Evolutionary conservation across 1,140 invertebrate species (phyloP).

Genomic region (Catajapyx aquilonaris): DNA sequence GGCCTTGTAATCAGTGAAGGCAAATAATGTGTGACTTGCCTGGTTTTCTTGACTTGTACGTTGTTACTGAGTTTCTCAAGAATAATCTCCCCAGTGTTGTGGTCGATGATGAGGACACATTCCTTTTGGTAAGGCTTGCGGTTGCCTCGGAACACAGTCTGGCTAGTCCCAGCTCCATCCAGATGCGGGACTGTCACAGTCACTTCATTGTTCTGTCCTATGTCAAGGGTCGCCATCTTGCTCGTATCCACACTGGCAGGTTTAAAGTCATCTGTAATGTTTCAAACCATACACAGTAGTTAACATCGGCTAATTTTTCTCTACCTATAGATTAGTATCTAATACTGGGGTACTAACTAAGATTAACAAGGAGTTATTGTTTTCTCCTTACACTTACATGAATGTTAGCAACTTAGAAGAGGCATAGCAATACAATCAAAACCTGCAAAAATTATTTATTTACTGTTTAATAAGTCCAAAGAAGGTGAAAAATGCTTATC

Average conservation of each 20-base stretch:
- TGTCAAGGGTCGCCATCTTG: slow-evolving; percentile 71
- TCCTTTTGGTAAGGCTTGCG: slow-evolving; percentile 76
- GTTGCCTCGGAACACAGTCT: slow-evolving; percentile 85
- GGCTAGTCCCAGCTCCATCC: slow-evolving; percentile 63
- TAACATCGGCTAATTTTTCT: slow-evolving; percentile 2
- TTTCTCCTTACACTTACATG: background rate
- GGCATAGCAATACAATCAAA: slow-evolving; percentile 1
- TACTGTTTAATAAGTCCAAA: too few relatives aligned
- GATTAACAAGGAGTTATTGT: slow-evolving; percentile 2
- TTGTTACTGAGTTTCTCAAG: slow-evolving; percentile 74
- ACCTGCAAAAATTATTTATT: too few relatives aligned
- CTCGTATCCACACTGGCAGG: slow-evolving; percentile 83
- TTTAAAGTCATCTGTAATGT: slow-evolving; percentile 80
- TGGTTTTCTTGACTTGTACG: slow-evolving; percentile 90
- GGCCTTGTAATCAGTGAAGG: background rate
- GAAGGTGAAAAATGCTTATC: too few relatives aligned
- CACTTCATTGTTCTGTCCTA: slow-evolving; percentile 62
- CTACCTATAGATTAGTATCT: background rate
- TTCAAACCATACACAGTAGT: slow-evolving; percentile 8
- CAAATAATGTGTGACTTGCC: slow-evolving; percentile 1
- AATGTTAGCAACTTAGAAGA: slow-evolving; percentile 9
- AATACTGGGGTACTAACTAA: slow-evolving; percentile 1
- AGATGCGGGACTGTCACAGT: slow-evolving; percentile 86
- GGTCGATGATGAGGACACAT: slow-evolving; percentile 86
- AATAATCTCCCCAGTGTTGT: slow-evolving; percentile 72